A percentile compares a stretch with the other conserved stretches of the same genome.
Evolutionary conservation across 2,797 vertebrate species (phyloP).

Genomic region (Benthosema pterotum): DNA sequence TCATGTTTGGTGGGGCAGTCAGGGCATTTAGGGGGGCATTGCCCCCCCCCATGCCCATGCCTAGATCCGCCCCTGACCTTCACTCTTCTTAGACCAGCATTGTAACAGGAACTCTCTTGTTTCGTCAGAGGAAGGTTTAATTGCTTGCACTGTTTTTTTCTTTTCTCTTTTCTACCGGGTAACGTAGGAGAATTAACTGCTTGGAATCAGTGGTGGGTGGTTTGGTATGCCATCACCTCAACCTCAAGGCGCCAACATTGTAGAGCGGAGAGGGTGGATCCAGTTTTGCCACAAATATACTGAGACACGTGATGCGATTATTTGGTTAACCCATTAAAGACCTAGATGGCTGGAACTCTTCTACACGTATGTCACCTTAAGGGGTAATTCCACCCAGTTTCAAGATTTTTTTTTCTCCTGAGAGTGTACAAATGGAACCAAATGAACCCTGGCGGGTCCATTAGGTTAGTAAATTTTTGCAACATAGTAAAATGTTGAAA

Average conservation of each 20-base stretch:
- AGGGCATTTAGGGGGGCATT: too few species aligned
- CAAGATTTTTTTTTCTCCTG: too few species aligned
- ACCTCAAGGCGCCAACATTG: conserved; percentile 14
- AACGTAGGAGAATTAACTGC: conserved; percentile 39
- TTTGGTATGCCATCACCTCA: conserved; percentile 31
- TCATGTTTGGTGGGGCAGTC: too few species aligned
- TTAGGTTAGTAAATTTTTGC: too few species aligned
- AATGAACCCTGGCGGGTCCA: too few species aligned
- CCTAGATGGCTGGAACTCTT: too few species aligned
- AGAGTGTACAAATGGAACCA: too few species aligned
- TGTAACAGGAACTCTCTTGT: conserved; percentile 23
- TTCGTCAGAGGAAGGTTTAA: conserved; percentile 8
- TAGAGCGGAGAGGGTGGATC: conserved; percentile 19
- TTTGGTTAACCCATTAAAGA: conserved; percentile 22
- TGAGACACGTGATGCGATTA: conserved; percentile 36
- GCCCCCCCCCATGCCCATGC: too few species aligned
- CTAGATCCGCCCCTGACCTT: too few species aligned
- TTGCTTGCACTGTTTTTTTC: conserved; percentile 30
- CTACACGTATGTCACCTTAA: too few species aligned
- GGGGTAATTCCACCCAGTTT: neutral
- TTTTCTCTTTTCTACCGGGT: neutral
- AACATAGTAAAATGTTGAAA: too few species aligned
- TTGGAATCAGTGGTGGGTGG: conserved; percentile 30
- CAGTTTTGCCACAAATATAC: conserved; percentile 39
- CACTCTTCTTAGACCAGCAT: conserved; percentile 20